phyloP scores from a whole-genome alignment of 2,797 vertebrate genomes.

The Sebastes diaconus region DNA sequence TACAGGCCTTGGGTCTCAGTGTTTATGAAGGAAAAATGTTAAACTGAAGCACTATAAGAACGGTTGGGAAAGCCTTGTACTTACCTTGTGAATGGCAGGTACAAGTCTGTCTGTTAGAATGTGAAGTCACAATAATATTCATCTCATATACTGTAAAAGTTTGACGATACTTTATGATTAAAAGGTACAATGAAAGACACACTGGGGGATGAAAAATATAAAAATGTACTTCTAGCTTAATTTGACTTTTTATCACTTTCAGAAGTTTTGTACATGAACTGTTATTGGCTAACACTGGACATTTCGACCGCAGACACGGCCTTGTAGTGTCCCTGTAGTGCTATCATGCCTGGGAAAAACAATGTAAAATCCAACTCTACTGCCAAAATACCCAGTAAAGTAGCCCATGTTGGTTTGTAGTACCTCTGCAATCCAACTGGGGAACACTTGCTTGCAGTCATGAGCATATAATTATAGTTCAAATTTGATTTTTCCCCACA shows the following conservation, averaged over 20 bases:
- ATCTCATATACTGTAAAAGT: background rate
- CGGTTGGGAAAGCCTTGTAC: background rate
- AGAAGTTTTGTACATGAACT: constrained; percentile 11
- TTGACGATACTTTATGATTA: background rate
- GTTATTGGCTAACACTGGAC: constrained; percentile 12
- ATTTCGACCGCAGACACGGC: background rate
- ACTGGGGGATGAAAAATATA: background rate
- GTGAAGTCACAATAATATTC: background rate
- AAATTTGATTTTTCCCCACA: background rate
- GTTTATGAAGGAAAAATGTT: background rate
- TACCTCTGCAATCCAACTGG: background rate
- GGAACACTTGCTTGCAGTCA: background rate
- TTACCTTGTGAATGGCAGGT: background rate
- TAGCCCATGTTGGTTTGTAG: background rate
- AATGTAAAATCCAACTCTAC: constrained; percentile 10
- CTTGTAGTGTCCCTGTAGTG: background rate
- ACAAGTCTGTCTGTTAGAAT: background rate
- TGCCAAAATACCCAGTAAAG: constrained; percentile 5
- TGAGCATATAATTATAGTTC: constrained; percentile 2
- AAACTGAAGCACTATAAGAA: background rate
- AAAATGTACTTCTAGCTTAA: background rate
- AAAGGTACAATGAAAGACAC: constrained; percentile 4
- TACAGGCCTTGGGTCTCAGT: background rate
- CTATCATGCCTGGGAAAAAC: background rate
- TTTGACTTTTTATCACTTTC: constrained; percentile 3